These are phyloP conservation scores for Volucella zonaria DNA, from an alignment of 2,888 invertebrate species.

Conservation along the genomic window DNA sequence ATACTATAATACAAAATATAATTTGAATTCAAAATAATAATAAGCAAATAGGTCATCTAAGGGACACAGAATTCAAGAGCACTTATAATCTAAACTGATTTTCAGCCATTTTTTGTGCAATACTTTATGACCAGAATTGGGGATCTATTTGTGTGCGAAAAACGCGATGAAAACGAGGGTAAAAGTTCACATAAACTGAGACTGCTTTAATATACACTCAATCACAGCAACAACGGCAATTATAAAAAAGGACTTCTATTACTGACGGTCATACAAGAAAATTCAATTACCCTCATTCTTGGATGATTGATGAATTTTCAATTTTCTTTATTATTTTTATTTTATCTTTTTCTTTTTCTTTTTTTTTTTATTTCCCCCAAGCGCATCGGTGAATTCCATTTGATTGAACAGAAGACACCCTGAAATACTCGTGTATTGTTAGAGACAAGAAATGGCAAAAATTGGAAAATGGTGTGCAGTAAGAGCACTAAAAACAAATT, in stretches of 20 bases:
- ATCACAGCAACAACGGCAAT: background rate
- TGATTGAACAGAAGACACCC: background rate
- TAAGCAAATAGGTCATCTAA: background rate
- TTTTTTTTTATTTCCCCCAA: constrained; percentile 1
- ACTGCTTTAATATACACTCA: background rate
- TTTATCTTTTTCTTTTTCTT: background rate
- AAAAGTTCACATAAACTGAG: constrained; percentile 17
- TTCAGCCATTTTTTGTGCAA: too few relatives aligned
- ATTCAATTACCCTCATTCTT: constrained; percentile 62
- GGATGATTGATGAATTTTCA: constrained; percentile 66
- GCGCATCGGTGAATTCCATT: background rate
- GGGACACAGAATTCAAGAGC: background rate
- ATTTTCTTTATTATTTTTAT: constrained; percentile 22
- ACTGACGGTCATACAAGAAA: constrained; percentile 29
- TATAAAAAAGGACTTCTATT: constrained; percentile 31
- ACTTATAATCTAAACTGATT: too few relatives aligned
- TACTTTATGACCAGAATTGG: constrained; percentile 6
- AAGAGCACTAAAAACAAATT: background rate
- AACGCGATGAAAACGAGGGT: constrained; percentile 11
- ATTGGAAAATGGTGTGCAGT: background rate
- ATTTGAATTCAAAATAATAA: background rate
- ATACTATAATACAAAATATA: background rate
- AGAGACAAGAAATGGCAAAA: background rate
- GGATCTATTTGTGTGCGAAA: background rate
- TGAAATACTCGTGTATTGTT: constrained; percentile 2